Percentiles rank a stretch among this genome's conserved stretches.
These are phyloP conservation scores for Chaenocephalus aceratus DNA, from an alignment of 2,113 vertebrate species.

Conservation along the genomic window DNA sequence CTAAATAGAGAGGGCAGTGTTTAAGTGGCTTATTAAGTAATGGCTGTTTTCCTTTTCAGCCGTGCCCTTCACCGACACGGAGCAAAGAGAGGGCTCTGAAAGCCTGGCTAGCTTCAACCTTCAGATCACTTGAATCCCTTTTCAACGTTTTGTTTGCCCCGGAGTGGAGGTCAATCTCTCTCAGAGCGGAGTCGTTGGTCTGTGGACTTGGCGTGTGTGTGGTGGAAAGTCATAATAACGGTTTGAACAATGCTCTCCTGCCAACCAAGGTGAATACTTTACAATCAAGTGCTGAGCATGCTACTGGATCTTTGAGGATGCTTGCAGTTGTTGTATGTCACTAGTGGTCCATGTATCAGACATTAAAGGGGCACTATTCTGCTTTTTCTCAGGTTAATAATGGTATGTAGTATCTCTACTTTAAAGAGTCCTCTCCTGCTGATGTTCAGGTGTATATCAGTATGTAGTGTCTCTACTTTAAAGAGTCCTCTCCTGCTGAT, in stretches of 20 bases:
- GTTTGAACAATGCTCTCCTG: constrained; percentile 28
- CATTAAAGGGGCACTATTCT: too few species aligned
- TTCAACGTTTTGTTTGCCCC: constrained; percentile 61
- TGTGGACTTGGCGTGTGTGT: constrained; percentile 13
- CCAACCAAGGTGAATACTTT: constrained; percentile 21
- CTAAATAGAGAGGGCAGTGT: constrained; percentile 73
- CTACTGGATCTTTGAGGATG: background rate
- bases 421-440: too few species aligned
- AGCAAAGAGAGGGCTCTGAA: constrained; percentile 60
- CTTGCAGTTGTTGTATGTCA: background rate
- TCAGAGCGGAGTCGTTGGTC: constrained; percentile 32
- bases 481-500: too few species aligned
- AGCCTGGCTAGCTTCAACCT: constrained; percentile 57
- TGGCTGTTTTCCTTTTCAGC: constrained; percentile 77
- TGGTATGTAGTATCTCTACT: too few species aligned
- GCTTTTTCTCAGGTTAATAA: too few species aligned
- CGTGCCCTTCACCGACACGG: constrained; percentile 57
- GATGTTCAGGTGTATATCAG: too few species aligned
- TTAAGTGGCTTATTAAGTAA: constrained; percentile 80
- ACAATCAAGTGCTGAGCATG: constrained; percentile 5
- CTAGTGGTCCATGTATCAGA: background rate
- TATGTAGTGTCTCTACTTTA: too few species aligned
- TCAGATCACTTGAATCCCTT: constrained; percentile 65
- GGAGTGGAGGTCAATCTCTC: constrained; percentile 55
- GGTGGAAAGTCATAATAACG: background rate